These are phyloP conservation scores for Spea hammondii DNA, from an alignment of 2,797 vertebrate species.

Conservation along the genomic window DNA sequence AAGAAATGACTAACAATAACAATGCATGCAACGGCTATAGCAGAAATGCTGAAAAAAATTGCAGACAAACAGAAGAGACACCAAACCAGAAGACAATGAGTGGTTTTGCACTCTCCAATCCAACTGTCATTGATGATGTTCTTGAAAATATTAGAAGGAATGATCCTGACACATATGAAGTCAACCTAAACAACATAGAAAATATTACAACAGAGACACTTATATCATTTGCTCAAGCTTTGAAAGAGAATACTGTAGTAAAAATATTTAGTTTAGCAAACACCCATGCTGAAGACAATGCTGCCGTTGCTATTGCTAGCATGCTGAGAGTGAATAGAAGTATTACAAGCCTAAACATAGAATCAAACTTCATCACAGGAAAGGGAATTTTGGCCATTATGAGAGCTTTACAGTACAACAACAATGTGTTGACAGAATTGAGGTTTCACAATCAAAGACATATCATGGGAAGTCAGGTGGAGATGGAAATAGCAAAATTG, in stretches of 20 bases:
- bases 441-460: constrained; percentile 97
- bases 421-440: constrained; percentile 83
- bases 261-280: constrained; percentile 87
- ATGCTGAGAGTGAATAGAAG: constrained; percentile 83
- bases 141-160: constrained; percentile 79
- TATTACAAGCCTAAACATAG: constrained; percentile 86
- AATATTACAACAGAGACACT: constrained; percentile 84
- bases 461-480: constrained; percentile 89
- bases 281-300: constrained; percentile 85
- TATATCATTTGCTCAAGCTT: constrained; percentile 82
- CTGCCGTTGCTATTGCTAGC: constrained; percentile 83
- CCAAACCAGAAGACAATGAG: constrained; percentile 55
- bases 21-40: constrained; percentile 63
- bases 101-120: constrained; percentile 78
- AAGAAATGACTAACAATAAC: constrained; percentile 58
- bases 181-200: constrained; percentile 96
- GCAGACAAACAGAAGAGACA: constrained; percentile 58
- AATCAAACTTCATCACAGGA: constrained; percentile 94
- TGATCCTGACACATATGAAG: constrained; percentile 81
- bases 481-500: constrained; percentile 96
- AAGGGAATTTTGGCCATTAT: constrained; percentile 89
- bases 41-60: constrained; percentile 61
- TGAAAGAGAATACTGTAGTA: constrained; percentile 83
- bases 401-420: constrained; percentile 80
- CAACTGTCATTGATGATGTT: constrained; percentile 87